phyloP scores from a whole-genome alignment of 2,888 invertebrate genomes.

The Herminia tarsipennalis region DNA sequence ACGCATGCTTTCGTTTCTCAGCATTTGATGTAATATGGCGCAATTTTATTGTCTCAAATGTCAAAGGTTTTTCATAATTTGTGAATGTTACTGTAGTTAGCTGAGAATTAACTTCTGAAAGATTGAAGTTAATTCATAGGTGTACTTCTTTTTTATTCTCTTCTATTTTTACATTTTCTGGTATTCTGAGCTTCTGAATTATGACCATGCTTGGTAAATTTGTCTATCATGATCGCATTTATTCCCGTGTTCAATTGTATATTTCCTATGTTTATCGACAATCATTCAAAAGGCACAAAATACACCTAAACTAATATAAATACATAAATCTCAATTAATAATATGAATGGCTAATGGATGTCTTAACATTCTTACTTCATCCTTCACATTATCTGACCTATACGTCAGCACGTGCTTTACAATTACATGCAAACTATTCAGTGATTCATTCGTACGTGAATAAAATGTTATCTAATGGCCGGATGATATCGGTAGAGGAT shows the following conservation, averaged over 20 bases:
- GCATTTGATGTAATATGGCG: constrained; percentile 40
- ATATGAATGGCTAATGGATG: background rate
- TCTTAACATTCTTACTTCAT: background rate
- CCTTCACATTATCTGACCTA: background rate
- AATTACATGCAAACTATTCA: constrained; percentile 34
- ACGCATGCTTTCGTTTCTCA: constrained; percentile 50
- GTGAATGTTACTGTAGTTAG: constrained; percentile 17
- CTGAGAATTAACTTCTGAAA: too few species aligned
- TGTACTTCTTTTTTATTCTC: background rate
- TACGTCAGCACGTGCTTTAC: constrained; percentile 38
- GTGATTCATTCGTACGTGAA: constrained; percentile 46
- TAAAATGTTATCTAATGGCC: constrained; percentile 30
- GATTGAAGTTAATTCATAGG: too few species aligned
- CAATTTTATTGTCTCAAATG: constrained; percentile 41
- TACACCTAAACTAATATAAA: too few species aligned
- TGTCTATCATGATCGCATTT: too few species aligned
- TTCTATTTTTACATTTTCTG: too few species aligned
- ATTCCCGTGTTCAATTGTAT: too few species aligned
- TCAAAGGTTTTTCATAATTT: constrained; percentile 35
- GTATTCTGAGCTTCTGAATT: too few species aligned
- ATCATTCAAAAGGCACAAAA: too few species aligned
- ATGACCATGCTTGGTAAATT: too few species aligned
- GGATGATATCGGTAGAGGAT: constrained; percentile 23
- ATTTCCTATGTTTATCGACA: too few species aligned
- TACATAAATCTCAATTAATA: too few species aligned